A percentile compares a stretch with the other conserved stretches of the same genome.
phyloP scores from a whole-genome alignment of 2,888 invertebrate species.

The Keiferia lycopersicella region DNA sequence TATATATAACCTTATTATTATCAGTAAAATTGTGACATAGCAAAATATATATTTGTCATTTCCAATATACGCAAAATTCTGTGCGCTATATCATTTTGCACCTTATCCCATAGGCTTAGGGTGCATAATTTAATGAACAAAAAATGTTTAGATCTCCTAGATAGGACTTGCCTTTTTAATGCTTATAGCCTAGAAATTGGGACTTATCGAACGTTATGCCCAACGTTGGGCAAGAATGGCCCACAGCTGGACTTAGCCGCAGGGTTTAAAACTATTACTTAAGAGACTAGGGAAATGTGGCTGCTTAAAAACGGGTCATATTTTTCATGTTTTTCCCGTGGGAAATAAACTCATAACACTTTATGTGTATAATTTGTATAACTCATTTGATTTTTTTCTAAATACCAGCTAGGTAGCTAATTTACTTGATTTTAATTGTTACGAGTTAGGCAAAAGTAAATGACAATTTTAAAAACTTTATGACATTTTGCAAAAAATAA shows the following conservation, averaged over 20 bases:
- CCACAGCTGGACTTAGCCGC: conserved; percentile 10
- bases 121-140: conserved; percentile 36
- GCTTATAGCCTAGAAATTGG: conserved; percentile 30
- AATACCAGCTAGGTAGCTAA: neutral
- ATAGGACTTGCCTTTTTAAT: conserved; percentile 42
- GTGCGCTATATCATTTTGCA: conserved; percentile 35
- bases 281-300: neutral
- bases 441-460: neutral
- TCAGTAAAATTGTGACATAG: too few species aligned
- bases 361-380: too few species aligned
- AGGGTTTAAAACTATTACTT: neutral
- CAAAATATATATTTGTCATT: neutral
- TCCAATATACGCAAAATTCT: conserved; percentile 19
- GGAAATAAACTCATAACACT: too few species aligned
- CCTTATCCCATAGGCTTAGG: conserved; percentile 32
- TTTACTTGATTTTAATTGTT: neutral
- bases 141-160: conserved; percentile 49
- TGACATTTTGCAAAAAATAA: too few species aligned
- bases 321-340: neutral
- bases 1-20: too few species aligned
- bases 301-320: neutral
- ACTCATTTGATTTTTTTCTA: too few species aligned
- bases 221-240: neutral
- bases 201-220: neutral
- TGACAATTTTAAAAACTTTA: neutral